phyloP scores from a whole-genome alignment of 23 tunicate genomes.

The Styela plicata region DNA sequence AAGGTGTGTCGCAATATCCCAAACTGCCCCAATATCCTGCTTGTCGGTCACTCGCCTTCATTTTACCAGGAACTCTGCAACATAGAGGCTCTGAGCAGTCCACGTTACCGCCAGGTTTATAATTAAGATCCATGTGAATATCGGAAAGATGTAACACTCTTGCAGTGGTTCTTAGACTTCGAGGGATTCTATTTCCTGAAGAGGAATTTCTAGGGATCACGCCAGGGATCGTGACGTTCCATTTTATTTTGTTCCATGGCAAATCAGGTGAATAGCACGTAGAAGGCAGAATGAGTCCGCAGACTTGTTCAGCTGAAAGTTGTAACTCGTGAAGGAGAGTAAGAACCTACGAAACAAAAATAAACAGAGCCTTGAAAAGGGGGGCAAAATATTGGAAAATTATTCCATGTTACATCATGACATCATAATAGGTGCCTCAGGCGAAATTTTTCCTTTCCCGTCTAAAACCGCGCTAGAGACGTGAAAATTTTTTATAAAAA shows the following conservation, averaged over 20 bases:
- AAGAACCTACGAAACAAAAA: too few species aligned
- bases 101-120: slow-evolving; percentile 42
- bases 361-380: too few species aligned
- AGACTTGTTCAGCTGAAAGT: slow-evolving; percentile 44
- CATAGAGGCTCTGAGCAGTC: slow-evolving; percentile 89
- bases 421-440: too few species aligned
- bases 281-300: slow-evolving; percentile 72
- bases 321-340: slow-evolving; percentile 41
- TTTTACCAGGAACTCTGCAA: slow-evolving; percentile 36
- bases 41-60: neutral
- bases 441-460: too few species aligned
- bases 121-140: slow-evolving; percentile 69
- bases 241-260: slow-evolving; percentile 70
- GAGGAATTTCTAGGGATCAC: neutral
- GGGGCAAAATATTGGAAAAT: too few species aligned
- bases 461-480: too few species aligned
- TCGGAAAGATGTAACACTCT: slow-evolving; percentile 88
- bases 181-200: neutral
- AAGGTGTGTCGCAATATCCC: slow-evolving; percentile 84
- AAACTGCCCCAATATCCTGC: slow-evolving; percentile 91
- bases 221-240: slow-evolving; percentile 63
- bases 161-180: slow-evolving; percentile 3
- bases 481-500: too few species aligned
- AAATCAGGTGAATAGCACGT: slow-evolving; percentile 54
- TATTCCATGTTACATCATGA: too few species aligned